These are phyloP conservation scores for Mythimna impura DNA, from an alignment of 2,888 invertebrate genomes.

Conservation along the genomic window DNA sequence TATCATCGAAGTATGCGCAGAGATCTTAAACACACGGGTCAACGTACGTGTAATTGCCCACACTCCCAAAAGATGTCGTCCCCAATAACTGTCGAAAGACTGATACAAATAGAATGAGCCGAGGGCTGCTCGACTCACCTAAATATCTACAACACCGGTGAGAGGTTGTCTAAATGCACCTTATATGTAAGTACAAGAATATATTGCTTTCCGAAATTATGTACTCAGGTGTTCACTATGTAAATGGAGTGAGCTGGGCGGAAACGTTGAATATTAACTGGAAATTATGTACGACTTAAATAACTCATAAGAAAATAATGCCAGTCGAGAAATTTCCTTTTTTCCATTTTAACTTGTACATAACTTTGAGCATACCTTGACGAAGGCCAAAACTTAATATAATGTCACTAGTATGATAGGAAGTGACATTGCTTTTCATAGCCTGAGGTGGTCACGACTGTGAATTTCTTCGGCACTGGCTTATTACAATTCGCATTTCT, in stretches of 20 bases:
- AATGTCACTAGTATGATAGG: slow-evolving; percentile 41
- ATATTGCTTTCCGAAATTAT: neutral
- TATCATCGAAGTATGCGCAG: slow-evolving; percentile 33
- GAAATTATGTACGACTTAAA: slow-evolving; percentile 7
- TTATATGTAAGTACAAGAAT: slow-evolving; percentile 25
- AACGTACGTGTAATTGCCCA: slow-evolving; percentile 79
- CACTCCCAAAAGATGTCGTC: slow-evolving; percentile 74
- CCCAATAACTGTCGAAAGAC: slow-evolving; percentile 77
- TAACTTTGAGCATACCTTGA: slow-evolving; percentile 12
- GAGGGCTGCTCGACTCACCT: slow-evolving; percentile 61
- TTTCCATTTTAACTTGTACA: slow-evolving; percentile 10
- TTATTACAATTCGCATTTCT: slow-evolving; percentile 48
- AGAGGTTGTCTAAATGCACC: slow-evolving; percentile 34
- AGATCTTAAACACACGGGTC: slow-evolving; percentile 74
- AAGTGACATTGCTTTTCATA: slow-evolving; percentile 35
- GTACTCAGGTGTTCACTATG: slow-evolving; percentile 26
- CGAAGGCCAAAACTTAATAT: slow-evolving; percentile 4
- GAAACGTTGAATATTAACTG: slow-evolving; percentile 23
- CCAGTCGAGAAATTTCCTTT: slow-evolving; percentile 13
- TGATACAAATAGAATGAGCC: slow-evolving; percentile 73
- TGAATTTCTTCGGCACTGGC: slow-evolving; percentile 56
- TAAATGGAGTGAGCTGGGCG: slow-evolving; percentile 19
- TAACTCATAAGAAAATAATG: slow-evolving; percentile 4
- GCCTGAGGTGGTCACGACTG: slow-evolving; percentile 37
- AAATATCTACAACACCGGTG: slow-evolving; percentile 45